Conservation (phyloP, 2,888 invertebrate species). For the Idaea aversata region DNA sequence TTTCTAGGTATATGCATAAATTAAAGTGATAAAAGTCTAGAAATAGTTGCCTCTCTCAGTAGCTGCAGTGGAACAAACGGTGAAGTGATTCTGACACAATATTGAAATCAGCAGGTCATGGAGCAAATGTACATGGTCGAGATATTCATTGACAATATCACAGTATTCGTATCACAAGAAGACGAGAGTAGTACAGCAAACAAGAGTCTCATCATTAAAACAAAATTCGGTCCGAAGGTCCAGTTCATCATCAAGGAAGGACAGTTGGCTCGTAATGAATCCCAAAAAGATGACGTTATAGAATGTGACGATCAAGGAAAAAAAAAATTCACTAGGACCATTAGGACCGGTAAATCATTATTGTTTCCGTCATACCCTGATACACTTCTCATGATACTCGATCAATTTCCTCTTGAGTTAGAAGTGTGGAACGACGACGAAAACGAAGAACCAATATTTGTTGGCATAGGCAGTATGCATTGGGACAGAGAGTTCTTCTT, state of each 20-base stretch:
- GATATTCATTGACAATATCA: conserved; percentile 77
- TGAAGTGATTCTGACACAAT: conserved; percentile 58
- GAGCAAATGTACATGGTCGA: conserved; percentile 80
- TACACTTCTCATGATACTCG: conserved; percentile 63
- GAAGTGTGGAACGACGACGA: conserved; percentile 71
- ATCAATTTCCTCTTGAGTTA: conserved; percentile 72
- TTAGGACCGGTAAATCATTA: conserved; percentile 78
- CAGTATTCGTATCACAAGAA: conserved; percentile 53
- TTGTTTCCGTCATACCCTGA: conserved; percentile 74
- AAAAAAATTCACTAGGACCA: conserved; percentile 58
- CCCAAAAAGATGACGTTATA: conserved; percentile 52
- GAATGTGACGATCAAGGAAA: conserved; percentile 53
- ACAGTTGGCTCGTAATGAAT: conserved; percentile 54
- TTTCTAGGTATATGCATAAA: conserved; percentile 9
- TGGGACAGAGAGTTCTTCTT: conserved; percentile 74
- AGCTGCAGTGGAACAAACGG: conserved; percentile 15
- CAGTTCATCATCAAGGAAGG: conserved; percentile 75
- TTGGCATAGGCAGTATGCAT: conserved; percentile 63
- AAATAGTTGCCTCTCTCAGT: neutral
- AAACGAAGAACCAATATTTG: conserved; percentile 57
- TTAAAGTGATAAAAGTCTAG: conserved; percentile 13
- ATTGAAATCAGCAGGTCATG: conserved; percentile 74
- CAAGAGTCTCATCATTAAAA: conserved; percentile 68
- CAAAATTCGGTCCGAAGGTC: conserved; percentile 71
- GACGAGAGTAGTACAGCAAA: conserved; percentile 53